Percentiles rank a stretch among this genome's conserved stretches.
Evolutionary conservation across 1,140 invertebrate genomes (phyloP).

Genomic region (honey bee (Apis mellifera)): DNA sequence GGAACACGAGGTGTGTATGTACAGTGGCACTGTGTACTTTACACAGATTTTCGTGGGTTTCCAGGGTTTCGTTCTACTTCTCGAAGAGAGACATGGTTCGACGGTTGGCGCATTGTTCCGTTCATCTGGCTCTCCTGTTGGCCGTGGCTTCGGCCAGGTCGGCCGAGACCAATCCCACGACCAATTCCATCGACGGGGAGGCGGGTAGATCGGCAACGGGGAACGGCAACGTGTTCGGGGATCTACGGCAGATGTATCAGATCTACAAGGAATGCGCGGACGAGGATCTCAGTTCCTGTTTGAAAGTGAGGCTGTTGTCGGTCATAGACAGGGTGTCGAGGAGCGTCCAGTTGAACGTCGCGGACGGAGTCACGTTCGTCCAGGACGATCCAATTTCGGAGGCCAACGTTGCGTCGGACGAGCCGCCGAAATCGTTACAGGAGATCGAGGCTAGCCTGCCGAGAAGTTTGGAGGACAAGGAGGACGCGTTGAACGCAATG

Average conservation of each 20-base stretch:
- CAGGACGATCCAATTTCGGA: slow-evolving; percentile 82
- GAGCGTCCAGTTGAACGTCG: slow-evolving; percentile 84
- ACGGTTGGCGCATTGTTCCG: slow-evolving; percentile 63
- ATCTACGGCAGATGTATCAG: slow-evolving; percentile 83
- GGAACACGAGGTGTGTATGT: background rate
- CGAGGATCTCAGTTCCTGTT: slow-evolving; percentile 86
- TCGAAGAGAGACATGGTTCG: slow-evolving; percentile 65
- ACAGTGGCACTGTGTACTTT: too few relatives aligned
- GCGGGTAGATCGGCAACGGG: slow-evolving; percentile 70
- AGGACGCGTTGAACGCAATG: slow-evolving; percentile 87
- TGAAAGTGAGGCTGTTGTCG: slow-evolving; percentile 88
- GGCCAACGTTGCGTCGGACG: slow-evolving; percentile 74
- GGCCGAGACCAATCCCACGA: slow-evolving; percentile 76
- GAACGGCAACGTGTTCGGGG: slow-evolving; percentile 78
- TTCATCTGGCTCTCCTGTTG: slow-evolving; percentile 75
- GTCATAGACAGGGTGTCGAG: slow-evolving; percentile 87
- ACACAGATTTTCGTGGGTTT: background rate
- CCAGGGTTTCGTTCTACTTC: slow-evolving; percentile 47
- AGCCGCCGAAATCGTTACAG: slow-evolving; percentile 80
- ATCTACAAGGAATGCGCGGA: slow-evolving; percentile 89
- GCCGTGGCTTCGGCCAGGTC: slow-evolving; percentile 77
- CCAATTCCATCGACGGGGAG: slow-evolving; percentile 79
- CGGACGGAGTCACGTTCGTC: slow-evolving; percentile 88
- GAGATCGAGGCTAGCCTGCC: slow-evolving; percentile 87
- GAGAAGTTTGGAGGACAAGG: slow-evolving; percentile 86